Conservation (phyloP, 2,113 vertebrate species). For the Corythoichthys haematopterus region DNA sequence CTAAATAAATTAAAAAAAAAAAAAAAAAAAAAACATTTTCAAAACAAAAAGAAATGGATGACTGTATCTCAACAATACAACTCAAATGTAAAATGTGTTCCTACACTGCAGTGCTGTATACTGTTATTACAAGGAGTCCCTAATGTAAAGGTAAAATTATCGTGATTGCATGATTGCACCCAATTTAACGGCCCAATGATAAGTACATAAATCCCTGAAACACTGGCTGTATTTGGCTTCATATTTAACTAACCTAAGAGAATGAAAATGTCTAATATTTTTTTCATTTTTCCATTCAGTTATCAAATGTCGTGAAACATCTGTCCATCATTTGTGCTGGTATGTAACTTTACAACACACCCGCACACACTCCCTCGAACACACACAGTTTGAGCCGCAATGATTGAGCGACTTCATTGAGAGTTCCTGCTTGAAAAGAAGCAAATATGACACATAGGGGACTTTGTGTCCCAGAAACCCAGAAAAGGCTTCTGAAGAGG, state of each 20-base stretch:
- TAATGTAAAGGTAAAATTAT: neutral
- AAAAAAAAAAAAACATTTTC: too few species aligned
- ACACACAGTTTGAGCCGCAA: neutral
- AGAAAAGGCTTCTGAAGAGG: constrained; percentile 13
- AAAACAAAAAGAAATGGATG: too few species aligned
- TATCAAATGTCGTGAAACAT: neutral
- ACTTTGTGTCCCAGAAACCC: constrained; percentile 38
- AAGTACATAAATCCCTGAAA: too few species aligned
- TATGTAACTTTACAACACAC: neutral
- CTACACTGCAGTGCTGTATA: too few species aligned
- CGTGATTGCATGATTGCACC: neutral
- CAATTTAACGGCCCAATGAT: neutral
- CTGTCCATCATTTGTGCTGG: neutral
- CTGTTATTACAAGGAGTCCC: too few species aligned
- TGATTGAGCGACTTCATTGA: neutral
- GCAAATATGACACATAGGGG: constrained; percentile 4
- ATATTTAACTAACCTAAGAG: neutral
- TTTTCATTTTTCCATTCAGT: neutral
- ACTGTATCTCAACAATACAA: neutral
- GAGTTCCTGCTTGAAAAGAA: neutral
- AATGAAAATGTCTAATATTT: neutral
- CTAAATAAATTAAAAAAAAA: too few species aligned
- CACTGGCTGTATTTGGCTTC: too few species aligned
- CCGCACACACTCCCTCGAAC: neutral
- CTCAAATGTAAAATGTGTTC: too few species aligned